Conservation (phyloP, 2,888 invertebrate species). For the Hyalella azteca region DNA sequence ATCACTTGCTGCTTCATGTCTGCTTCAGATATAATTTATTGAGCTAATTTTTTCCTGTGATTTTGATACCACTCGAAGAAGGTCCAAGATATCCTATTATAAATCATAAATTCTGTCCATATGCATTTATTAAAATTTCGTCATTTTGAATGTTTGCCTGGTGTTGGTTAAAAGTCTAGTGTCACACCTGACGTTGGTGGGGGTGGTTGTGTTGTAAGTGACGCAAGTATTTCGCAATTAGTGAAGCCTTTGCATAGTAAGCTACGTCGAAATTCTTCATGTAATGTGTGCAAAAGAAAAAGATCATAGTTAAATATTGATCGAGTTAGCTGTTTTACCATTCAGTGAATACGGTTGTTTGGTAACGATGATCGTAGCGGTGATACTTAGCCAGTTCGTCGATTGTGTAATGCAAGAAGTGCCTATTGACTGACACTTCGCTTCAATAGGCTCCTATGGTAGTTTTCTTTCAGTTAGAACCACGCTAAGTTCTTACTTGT, state of each 20-base stretch:
- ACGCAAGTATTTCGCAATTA: constrained; percentile 11
- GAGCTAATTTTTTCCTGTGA: background rate
- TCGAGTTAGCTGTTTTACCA: background rate
- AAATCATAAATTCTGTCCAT: background rate
- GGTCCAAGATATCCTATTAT: background rate
- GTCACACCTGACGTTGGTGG: background rate
- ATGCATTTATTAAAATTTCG: background rate
- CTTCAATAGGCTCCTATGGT: background rate
- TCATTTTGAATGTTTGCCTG: background rate
- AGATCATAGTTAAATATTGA: background rate
- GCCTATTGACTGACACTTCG: constrained; percentile 30
- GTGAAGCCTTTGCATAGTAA: background rate
- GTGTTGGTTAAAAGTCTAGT: background rate
- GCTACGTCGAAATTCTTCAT: background rate
- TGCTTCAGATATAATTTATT: background rate
- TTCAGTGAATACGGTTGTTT: background rate
- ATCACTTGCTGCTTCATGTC: background rate
- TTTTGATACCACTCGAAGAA: background rate
- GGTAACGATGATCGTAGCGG: constrained; percentile 1
- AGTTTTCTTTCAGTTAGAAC: background rate
- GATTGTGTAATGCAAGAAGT: constrained; percentile 32
- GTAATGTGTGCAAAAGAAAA: background rate
- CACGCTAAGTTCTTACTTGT: too few relatives aligned
- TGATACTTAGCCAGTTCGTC: constrained; percentile 1
- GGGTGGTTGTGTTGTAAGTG: background rate